Evolutionary conservation across 2,888 invertebrate species (phyloP), one percentile per base, ranked within the genome.

Genomic region (Pterostichus madidus): DNA sequence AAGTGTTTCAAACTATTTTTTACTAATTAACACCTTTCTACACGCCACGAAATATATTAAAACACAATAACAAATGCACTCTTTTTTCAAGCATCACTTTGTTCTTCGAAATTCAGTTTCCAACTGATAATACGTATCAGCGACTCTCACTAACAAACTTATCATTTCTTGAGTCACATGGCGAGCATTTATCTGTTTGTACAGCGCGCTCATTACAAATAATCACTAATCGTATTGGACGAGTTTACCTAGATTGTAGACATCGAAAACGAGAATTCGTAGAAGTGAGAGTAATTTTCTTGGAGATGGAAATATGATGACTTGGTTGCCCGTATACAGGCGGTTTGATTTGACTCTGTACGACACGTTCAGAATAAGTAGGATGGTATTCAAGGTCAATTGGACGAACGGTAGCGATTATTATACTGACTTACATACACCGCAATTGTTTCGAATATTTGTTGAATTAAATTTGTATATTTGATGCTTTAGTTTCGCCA

Each of bases 291-390:
- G 39, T 39, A 11, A 7, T 13, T 39, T 11, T 71, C 44, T 46
- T 71, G 17, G 44, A 71, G 68, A 56, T 46, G 68, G 64, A n/a
- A 13, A 13, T 11, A 39, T 44, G 68, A 71, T 44, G 46, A 13
- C 32, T 80, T 71, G 68, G 68, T 49, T 68, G 80, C 68, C 56
- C 52, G 64, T 49, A 61, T 80, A 64, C 68, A 80, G 80, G 80
- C 80, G 52, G 32, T 78, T 64, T 35, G 68, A 52, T 13, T 52
- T 44, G 68, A 39, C 13, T 13, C 49, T 10, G 24, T 35, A 44
- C 13, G n/a, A 52, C 80, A 68, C 52, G 49, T 77, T 39, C 11
- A 71, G 44, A 71, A 44, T 71, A 71, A 44, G 68, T 71, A 64
- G 35, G 77, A 35, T 56, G 77, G 17, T 59, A 35, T 35, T 59